A percentile compares a stretch with the other conserved stretches of the same genome.
phyloP scores from a whole-genome alignment of 2,888 invertebrate genomes.

The Nysson spinosus region DNA sequence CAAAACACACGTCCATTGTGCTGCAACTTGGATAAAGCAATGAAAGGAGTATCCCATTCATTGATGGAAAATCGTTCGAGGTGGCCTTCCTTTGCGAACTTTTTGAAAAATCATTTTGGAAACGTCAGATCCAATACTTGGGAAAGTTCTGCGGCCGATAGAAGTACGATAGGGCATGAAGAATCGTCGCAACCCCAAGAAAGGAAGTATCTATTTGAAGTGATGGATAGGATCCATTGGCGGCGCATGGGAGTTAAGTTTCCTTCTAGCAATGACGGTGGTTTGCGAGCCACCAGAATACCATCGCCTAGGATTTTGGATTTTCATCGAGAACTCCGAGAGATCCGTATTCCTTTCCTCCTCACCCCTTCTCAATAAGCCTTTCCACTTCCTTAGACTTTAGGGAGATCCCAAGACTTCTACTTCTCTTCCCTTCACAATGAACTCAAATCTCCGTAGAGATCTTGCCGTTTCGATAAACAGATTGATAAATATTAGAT shows the following conservation, averaged over 20 bases:
- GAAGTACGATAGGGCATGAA: neutral
- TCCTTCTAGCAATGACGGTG: neutral
- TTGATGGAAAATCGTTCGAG: too few relatives aligned
- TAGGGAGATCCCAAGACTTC: conserved; percentile 23
- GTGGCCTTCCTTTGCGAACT: neutral
- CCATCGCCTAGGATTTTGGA: conserved; percentile 12
- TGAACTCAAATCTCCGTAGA: too few relatives aligned
- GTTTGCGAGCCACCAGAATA: neutral
- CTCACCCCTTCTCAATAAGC: neutral
- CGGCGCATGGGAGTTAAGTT: neutral
- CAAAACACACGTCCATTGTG: too few relatives aligned
- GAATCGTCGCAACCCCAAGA: neutral
- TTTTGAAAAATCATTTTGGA: neutral
- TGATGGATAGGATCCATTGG: conserved; percentile 13
- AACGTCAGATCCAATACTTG: neutral
- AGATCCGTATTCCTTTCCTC: too few relatives aligned
- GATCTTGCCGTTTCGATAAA: too few relatives aligned
- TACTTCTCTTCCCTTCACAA: conserved; percentile 9
- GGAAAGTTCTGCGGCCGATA: neutral
- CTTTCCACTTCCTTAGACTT: conserved; percentile 11
- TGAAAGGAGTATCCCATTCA: too few relatives aligned
- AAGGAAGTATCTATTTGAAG: neutral
- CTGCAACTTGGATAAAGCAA: too few relatives aligned
- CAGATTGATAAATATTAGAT: too few relatives aligned
- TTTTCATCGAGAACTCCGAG: conserved; percentile 17